These are phyloP conservation scores for Zeugodacus cucurbitae DNA, from an alignment of 1,140 invertebrate species.

Conservation along the genomic window DNA sequence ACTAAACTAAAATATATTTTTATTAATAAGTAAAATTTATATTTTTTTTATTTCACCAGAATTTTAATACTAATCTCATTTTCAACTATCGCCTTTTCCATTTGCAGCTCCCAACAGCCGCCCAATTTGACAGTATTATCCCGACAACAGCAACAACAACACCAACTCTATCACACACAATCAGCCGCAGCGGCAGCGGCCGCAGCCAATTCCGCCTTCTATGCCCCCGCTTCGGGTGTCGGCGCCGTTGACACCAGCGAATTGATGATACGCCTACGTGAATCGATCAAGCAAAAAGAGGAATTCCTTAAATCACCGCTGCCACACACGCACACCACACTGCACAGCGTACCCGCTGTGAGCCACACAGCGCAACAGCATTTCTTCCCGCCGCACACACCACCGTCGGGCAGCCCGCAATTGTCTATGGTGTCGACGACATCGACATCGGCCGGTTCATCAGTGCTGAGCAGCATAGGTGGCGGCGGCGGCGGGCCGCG, in stretches of 20 bases:
- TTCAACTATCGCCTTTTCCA: not conserved
- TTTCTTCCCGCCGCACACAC: slow-evolving; percentile 45
- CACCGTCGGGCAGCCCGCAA: slow-evolving; percentile 46
- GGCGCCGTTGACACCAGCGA: slow-evolving; percentile 57
- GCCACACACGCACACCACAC: slow-evolving; percentile 48
- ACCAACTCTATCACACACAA: slow-evolving; percentile 41
- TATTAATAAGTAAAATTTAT: no score
- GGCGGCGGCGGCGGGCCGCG: slow-evolving; percentile 14
- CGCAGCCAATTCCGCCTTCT: slow-evolving; percentile 33
- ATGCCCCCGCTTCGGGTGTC: slow-evolving; percentile 38
- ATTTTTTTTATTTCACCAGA: not conserved
- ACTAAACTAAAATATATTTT: no score
- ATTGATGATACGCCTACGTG: slow-evolving; percentile 70
- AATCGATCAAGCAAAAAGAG: slow-evolving; percentile 87
- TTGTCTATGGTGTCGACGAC: slow-evolving; percentile 49
- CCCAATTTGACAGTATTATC: slow-evolving; percentile 65
- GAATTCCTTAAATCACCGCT: slow-evolving; percentile 83
- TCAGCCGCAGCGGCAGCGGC: slow-evolving; percentile 26
- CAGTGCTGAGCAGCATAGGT: slow-evolving; percentile 42
- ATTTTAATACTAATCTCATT: not conserved
- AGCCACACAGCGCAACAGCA: slow-evolving; percentile 50
- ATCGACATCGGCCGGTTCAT: slow-evolving; percentile 46
- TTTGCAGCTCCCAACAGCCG: slow-evolving; percentile 59
- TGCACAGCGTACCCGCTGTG: slow-evolving; percentile 39
- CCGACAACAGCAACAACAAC: slow-evolving; percentile 51